phyloP scores from a whole-genome alignment of 1,140 invertebrate species.

The Drosophila triauraria region DNA sequence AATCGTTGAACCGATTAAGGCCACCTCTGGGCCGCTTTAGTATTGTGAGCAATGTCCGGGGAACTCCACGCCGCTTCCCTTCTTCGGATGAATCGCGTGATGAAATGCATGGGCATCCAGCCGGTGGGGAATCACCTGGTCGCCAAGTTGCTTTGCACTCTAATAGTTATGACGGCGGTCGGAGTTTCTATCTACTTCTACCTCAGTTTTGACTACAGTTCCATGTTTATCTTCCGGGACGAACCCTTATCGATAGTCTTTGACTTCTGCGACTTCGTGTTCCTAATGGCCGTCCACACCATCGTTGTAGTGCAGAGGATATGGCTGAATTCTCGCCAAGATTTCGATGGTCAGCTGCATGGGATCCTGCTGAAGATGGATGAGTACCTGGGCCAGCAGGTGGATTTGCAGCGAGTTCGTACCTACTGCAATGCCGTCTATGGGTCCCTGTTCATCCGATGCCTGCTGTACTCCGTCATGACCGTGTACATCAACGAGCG shows the following conservation, averaged over 20 bases:
- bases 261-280: constrained; percentile 36
- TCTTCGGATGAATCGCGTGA: constrained; percentile 31
- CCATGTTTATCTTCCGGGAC: constrained; percentile 22
- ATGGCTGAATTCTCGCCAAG: constrained; percentile 28
- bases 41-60: constrained; percentile 42
- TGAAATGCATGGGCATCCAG: constrained; percentile 42
- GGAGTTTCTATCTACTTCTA: background rate
- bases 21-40: background rate
- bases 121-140: constrained; percentile 12
- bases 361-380: constrained; percentile 9
- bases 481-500: background rate
- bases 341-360: constrained; percentile 45
- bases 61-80: constrained; percentile 50
- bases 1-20: background rate
- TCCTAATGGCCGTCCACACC: constrained; percentile 7
- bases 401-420: constrained; percentile 18
- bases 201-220: constrained; percentile 33
- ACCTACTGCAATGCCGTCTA: constrained; percentile 33
- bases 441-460: background rate
- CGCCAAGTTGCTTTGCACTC: constrained; percentile 28
- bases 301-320: constrained; percentile 35
- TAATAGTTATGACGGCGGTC: background rate
- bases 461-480: background rate
- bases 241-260: constrained; percentile 45
- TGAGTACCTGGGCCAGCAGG: constrained; percentile 5